Evolutionary conservation across 2,797 vertebrate species (phyloP).

Genomic region (Anabacerthia variegaticeps): DNA sequence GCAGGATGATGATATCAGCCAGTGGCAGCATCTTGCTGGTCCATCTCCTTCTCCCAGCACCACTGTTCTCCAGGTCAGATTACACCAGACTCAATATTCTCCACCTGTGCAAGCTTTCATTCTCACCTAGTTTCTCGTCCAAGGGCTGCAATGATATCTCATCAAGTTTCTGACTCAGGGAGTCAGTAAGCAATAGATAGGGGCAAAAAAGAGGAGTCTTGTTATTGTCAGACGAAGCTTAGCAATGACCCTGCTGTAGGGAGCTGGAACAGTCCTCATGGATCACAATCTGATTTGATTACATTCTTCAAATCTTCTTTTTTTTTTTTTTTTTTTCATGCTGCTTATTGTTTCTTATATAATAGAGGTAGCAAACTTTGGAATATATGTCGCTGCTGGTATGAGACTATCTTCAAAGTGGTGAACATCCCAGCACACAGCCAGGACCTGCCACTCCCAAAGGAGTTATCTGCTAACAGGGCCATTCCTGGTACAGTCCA

Average conservation of each 20-base stretch:
- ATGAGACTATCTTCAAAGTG: neutral
- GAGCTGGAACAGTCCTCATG: neutral
- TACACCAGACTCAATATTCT: neutral
- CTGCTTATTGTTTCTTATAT: neutral
- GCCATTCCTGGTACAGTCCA: neutral
- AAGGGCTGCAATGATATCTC: neutral
- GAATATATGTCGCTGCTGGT: neutral
- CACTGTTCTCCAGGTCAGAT: neutral
- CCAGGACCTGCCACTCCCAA: neutral
- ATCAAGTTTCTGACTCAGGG: neutral
- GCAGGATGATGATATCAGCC: neutral
- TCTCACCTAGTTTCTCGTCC: neutral
- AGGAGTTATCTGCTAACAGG: neutral
- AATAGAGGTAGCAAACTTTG: neutral
- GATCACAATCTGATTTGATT: neutral
- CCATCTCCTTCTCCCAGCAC: neutral
- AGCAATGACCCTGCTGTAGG: accelerated
- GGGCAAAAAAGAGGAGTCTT: neutral
- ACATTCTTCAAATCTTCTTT: neutral
- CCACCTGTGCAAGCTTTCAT: neutral
- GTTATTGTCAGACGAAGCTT: neutral
- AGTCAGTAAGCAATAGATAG: neutral
- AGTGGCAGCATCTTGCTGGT: neutral
- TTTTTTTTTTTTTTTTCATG: neutral
- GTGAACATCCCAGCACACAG: neutral